Conservation (phyloP, 2,888 invertebrate species). For the Teinopalpus imperialis region DNA sequence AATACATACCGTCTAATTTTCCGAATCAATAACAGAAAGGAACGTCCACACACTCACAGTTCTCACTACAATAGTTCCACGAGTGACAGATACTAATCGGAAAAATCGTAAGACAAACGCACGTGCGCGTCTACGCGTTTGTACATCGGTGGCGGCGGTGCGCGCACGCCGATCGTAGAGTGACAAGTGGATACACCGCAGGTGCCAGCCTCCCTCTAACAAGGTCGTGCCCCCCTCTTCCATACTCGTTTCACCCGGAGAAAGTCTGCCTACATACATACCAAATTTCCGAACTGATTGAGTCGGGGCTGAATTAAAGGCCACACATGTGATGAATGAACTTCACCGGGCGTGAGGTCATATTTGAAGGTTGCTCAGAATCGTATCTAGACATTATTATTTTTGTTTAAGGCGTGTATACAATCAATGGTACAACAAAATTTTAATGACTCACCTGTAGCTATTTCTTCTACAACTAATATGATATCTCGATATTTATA, state of each 20-base stretch:
- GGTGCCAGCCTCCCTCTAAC: slow-evolving; percentile 80
- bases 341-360: slow-evolving; percentile 33
- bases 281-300: slow-evolving; percentile 78
- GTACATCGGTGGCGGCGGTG: slow-evolving; percentile 59
- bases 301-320: slow-evolving; percentile 52
- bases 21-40: slow-evolving; percentile 43
- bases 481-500: too few relatives aligned
- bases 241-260: slow-evolving; percentile 71
- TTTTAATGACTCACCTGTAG: neutral
- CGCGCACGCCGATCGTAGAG: slow-evolving; percentile 66
- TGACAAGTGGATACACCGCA: slow-evolving; percentile 70
- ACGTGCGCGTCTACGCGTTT: slow-evolving; percentile 58
- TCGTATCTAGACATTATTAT: slow-evolving; percentile 1
- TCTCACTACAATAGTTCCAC: slow-evolving; percentile 57
- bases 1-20: slow-evolving; percentile 50
- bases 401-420: neutral
- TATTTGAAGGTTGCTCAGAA: slow-evolving; percentile 36
- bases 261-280: slow-evolving; percentile 82
- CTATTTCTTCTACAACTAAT: too few relatives aligned
- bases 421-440: slow-evolving; percentile 22
- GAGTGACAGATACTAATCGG: slow-evolving; percentile 24
- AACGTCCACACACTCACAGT: slow-evolving; percentile 59
- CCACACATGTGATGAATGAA: slow-evolving; percentile 41
- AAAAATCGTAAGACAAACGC: slow-evolving; percentile 39
- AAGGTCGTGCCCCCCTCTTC: slow-evolving; percentile 70